Evolutionary conservation across 1,140 invertebrate genomes (phyloP), one percentile per base, ranked within the genome.

Genomic region (Pseudachorutes palmiensis): DNA sequence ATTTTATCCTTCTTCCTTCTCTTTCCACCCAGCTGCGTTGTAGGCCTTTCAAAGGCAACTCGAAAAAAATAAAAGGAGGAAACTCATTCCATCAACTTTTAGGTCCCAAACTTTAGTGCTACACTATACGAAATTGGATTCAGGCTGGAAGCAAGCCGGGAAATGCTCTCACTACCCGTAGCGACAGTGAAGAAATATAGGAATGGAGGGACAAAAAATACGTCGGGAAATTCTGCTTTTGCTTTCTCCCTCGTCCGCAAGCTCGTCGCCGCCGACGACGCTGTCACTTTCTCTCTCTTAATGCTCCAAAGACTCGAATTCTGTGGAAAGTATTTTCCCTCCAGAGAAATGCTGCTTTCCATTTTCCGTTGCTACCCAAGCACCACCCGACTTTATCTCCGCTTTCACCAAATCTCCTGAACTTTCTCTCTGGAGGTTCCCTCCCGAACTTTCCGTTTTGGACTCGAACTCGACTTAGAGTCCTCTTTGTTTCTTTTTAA

Each of bases 51-150:
- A 19, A 19, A 57, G 16, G 3, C 12, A 57, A 57, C 51, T 9
- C n/a, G 24, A 57, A 29, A 30, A 32, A 60, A 60, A 60, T 9
- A 14, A 16, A 32, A 60, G 24, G 58, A 60, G 26, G 58, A 32
- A 60, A 32, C 58, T 60, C 51, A 55, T 55, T 55, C 51, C 51
- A 55, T 55, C 51, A 55, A 55, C 51, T 55, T 55, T 55, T 55
- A 55, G 51, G 51, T 55, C 24, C 51, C 24, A 55, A 45, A 19
- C 36, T 55, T 55, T 55, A 55, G 51, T 55, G 24, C 51, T 55
- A 55, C 51, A 55, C 51, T 55, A 55, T 55, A 55, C 51, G 51
- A 55, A 55, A 55, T 55, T 55, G 51, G 58, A 30, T 30, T 29
- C 26, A 60, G 30, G 29, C 16, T 12, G 22, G 51, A 19, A 12